phyloP scores from a whole-genome alignment of 2,888 invertebrate species.

The Agrotis clavis region DNA sequence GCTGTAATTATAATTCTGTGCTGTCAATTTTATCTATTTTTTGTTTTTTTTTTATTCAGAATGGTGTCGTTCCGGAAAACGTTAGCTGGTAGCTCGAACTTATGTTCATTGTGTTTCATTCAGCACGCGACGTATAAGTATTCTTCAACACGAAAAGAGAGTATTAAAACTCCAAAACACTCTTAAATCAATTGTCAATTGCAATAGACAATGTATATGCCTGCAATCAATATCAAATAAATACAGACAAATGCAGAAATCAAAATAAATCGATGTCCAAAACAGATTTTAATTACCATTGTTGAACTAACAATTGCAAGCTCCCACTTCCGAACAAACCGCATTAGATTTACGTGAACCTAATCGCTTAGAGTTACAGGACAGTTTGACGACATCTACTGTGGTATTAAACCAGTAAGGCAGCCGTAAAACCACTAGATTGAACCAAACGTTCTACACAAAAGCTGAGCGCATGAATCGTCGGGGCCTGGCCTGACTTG shows the following conservation, averaged over 20 bases:
- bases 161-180: too few species aligned
- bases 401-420: conserved; percentile 65
- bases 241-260: not conserved
- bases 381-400: conserved; percentile 62
- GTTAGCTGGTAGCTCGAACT: too few species aligned
- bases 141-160: too few species aligned
- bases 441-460: conserved; percentile 70
- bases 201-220: too few species aligned
- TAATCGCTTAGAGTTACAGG: conserved; percentile 58
- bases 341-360: conserved; percentile 41
- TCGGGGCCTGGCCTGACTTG: conserved; percentile 53
- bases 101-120: too few species aligned
- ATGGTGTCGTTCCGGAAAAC: too few species aligned
- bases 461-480: conserved; percentile 66
- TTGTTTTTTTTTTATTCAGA: too few species aligned
- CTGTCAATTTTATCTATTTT: too few species aligned
- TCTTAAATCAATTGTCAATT: too few species aligned
- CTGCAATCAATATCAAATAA: too few species aligned
- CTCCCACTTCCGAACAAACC: not conserved
- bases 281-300: not conserved
- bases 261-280: not conserved
- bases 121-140: too few species aligned
- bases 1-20: too few species aligned
- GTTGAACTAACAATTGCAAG: not conserved
- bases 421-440: conserved; percentile 71